Conservation (phyloP, 2,797 vertebrate genomes). For the Sebastes kiyomatsui region DNA sequence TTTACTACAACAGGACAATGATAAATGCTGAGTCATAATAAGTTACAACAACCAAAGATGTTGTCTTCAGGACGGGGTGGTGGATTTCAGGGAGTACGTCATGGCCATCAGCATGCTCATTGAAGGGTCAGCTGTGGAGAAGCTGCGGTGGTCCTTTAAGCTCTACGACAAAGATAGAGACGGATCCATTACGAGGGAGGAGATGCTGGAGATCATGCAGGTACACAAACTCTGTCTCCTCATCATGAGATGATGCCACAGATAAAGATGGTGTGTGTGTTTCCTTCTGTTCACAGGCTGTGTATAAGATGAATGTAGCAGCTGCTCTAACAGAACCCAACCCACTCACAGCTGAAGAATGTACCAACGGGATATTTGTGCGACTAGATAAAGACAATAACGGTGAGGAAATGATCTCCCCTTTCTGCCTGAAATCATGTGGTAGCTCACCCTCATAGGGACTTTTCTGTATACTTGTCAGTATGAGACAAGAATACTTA, state of each 20-base stretch:
- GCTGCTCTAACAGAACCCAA: conserved; percentile 72
- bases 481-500: no score
- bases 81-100: conserved; percentile 82
- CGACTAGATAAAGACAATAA: conserved; percentile 85
- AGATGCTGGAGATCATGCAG: conserved; percentile 84
- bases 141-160: conserved; percentile 82
- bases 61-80: conserved; percentile 67
- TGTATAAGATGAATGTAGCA: conserved; percentile 80
- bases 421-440: not conserved
- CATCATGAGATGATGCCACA: not conserved
- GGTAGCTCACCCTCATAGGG: not conserved
- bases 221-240: conserved; percentile 25
- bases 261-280: not conserved
- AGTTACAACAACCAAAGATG: not conserved
- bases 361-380: conserved; percentile 82
- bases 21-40: not conserved
- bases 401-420: conserved; percentile 59
- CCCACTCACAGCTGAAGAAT: conserved; percentile 79
- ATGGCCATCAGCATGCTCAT: conserved; percentile 78
- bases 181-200: conserved; percentile 68
- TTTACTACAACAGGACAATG: not conserved
- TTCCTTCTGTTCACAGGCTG: conserved; percentile 66
- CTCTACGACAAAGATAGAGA: conserved; percentile 80
- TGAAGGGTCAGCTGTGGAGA: conserved; percentile 74
- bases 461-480: no score